Evolutionary conservation across 2,797 vertebrate genomes (phyloP).

Genomic region (Lithobates sylvaticus): DNA sequence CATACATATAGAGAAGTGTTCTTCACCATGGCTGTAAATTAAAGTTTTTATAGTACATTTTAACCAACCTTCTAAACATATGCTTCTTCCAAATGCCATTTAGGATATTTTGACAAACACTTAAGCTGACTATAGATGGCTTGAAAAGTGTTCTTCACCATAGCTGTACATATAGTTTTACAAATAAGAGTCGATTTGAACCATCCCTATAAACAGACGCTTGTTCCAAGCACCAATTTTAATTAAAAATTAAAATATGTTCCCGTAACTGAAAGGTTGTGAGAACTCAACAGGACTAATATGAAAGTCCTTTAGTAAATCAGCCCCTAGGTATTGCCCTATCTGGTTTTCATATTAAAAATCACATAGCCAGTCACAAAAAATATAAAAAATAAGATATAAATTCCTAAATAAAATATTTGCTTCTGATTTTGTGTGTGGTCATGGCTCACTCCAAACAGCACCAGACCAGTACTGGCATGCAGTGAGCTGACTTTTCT

Average conservation of each 20-base stretch:
- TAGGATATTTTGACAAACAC: no score
- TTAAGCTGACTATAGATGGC: no score
- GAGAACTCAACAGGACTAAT: background rate
- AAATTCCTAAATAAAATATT: background rate
- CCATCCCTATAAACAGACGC: background rate
- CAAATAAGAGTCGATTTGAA: no score
- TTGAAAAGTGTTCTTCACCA: background rate
- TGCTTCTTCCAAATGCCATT: background rate
- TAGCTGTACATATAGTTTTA: background rate
- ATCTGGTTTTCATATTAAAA: background rate
- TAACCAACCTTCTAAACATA: background rate
- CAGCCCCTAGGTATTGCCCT: background rate
- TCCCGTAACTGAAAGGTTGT: no score
- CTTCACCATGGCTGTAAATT: background rate
- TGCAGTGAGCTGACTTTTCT: constrained; percentile 19
- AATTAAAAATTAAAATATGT: background rate
- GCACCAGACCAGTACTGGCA: background rate
- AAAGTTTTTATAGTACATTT: no score
- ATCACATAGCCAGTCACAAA: background rate
- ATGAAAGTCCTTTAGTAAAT: background rate
- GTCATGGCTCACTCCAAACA: background rate
- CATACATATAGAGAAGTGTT: background rate
- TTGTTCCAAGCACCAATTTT: no score
- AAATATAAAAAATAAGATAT: no score
- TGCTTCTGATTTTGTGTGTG: background rate